These are phyloP conservation scores for Drosophila gaucha DNA, from an alignment of 2,888 invertebrate species.

Conservation along the genomic window DNA sequence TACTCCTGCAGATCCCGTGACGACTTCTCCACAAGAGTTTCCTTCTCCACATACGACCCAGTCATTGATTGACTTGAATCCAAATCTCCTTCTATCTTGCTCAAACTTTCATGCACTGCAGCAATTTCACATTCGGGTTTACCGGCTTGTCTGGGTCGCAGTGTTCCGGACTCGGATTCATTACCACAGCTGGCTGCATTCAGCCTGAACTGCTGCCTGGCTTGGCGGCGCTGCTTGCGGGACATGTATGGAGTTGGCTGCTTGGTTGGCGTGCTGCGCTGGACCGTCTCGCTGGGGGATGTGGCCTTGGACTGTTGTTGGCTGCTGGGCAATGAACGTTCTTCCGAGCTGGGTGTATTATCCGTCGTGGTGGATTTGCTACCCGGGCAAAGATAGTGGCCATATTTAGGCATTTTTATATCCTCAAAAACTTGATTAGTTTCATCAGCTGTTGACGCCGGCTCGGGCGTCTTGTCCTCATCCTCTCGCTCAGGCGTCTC, in stretches of 20 bases:
- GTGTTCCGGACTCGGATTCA: conserved; percentile 39
- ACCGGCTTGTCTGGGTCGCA: conserved; percentile 11
- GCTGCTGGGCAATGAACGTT: conserved; percentile 83
- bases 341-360: conserved; percentile 86
- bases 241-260: conserved; percentile 73
- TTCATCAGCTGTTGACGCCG: conserved; percentile 82
- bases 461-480: conserved; percentile 86
- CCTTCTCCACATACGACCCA: conserved; percentile 86
- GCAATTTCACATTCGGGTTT: conserved; percentile 47
- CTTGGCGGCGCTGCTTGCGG: conserved; percentile 71
- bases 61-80: conserved; percentile 72
- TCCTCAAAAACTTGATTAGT: conserved; percentile 82
- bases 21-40: conserved; percentile 89
- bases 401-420: conserved; percentile 85
- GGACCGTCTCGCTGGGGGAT: conserved; percentile 74
- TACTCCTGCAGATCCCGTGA: conserved; percentile 87
- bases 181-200: conserved; percentile 47
- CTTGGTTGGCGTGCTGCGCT: conserved; percentile 57
- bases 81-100: conserved; percentile 36
- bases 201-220: conserved; percentile 71
- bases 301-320: conserved; percentile 81
- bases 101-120: conserved; percentile 43
- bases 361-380: conserved; percentile 83
- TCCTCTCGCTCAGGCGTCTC: conserved; percentile 90
- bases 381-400: conserved; percentile 85